Base-by-base conservation (phyloP, 2,888 invertebrate species). In the Parascotia fuliginaria region DNA sequence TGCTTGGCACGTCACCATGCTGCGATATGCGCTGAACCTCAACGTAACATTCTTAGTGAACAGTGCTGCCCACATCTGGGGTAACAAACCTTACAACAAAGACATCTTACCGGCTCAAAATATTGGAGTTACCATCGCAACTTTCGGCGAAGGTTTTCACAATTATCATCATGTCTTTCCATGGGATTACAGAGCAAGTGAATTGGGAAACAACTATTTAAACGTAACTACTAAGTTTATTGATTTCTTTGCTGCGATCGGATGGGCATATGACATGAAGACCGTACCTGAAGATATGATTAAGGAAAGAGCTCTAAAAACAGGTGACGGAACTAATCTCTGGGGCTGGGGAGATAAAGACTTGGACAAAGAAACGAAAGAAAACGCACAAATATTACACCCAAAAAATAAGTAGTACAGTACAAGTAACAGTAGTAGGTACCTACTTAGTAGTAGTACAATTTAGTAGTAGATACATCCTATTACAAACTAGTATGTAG, bases 41-140 rank as follows among this genome's bases (percentile, higher is more conserved):
- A 94, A 95, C 73, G 83, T 88, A 51, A 95, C 95, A 0, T 95
- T 94, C 92, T 79, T 93, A n/a, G 94, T 95, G 1, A 95, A 95
- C 82, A 94, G 94, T 60, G 93, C 91, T 2, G 95, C 95, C 9
- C 95, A 95, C 73, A 70, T 83, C 19, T 92, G 82, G 81, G 92
- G 92, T 0, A 72, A 79, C 31, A 85, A 80, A 40, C 89, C 92
- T 16, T 93, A 92, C 42, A 87, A 95, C 47, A 79, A 72, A 59
- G 60, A 42, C 4, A 76, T 86, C 14, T 7, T 56, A 14, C 73
- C 85, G 1, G 55, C 56, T 0, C 74, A 85, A 49, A 83, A 75
- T 27, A 3, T 60, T 0, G 7, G 49, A 0, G 72, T 77, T 0
- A 64, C 73, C 0, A 1, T 81, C 0, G 24, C 58, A 0, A 58